These are phyloP conservation scores for Hybos culiciformis DNA, from an alignment of 2,888 invertebrate genomes.

Conservation along the genomic window DNA sequence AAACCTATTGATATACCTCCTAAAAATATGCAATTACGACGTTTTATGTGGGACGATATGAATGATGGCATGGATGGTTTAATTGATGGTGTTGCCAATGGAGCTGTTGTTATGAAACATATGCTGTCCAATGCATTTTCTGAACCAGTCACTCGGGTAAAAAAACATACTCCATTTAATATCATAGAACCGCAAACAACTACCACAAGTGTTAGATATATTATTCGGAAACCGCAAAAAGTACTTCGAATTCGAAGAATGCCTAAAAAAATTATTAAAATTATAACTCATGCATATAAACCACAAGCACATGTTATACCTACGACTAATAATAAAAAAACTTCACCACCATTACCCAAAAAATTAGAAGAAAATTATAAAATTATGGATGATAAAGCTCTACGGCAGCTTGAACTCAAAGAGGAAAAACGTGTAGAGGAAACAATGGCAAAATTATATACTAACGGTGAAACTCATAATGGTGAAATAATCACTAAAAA, in stretches of 20 bases:
- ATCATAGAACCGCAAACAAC: no score
- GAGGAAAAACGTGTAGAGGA: constrained; percentile 30
- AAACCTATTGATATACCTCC: constrained; percentile 1
- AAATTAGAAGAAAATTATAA: not conserved
- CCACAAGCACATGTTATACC: not conserved
- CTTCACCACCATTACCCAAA: not conserved
- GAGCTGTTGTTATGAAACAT: constrained; percentile 24
- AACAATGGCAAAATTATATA: constrained; percentile 5
- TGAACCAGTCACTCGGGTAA: no score
- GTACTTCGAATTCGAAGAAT: not conserved
- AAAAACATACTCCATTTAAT: no score
- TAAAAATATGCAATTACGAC: constrained; percentile 25
- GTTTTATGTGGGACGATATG: constrained; percentile 35
- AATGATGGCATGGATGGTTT: constrained; percentile 26
- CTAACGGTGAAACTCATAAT: not conserved
- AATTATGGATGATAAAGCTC: no score
- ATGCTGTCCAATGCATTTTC: constrained; percentile 15
- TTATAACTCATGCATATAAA: not conserved
- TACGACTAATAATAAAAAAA: not conserved
- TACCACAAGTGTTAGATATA: constrained; percentile 27
- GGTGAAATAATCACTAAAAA: no score
- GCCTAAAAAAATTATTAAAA: constrained; percentile 6
- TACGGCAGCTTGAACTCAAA: constrained; percentile 26
- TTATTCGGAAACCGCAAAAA: constrained; percentile 20
- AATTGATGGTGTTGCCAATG: constrained; percentile 20